These are phyloP conservation scores for Drosophila pruinosa DNA, from an alignment of 1,140 invertebrate genomes.

Conservation along the genomic window DNA sequence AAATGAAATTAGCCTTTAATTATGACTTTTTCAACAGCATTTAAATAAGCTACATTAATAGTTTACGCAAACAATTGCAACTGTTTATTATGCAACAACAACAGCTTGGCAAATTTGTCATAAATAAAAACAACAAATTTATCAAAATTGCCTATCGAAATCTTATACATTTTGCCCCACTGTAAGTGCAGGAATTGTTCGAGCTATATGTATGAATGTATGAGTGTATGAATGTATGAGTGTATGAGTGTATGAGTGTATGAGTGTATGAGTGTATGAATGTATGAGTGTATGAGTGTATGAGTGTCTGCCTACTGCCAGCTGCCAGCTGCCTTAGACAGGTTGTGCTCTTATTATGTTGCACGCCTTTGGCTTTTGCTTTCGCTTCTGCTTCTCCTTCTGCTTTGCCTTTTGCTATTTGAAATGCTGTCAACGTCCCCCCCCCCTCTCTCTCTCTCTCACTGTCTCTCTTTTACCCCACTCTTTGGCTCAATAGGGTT, in stretches of 20 bases:
- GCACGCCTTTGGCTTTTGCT: conserved; percentile 24
- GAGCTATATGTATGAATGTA: not conserved
- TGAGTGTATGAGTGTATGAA: not conserved
- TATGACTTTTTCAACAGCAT: no score
- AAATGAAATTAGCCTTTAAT: no score
- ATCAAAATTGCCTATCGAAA: no score
- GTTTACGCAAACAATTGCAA: no score
- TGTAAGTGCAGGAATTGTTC: conserved; percentile 2
- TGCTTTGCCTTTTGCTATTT: conserved; percentile 63
- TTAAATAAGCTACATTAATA: no score
- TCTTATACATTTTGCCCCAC: not conserved
- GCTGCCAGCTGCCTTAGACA: conserved; percentile 3
- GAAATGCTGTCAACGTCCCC: conserved; percentile 70
- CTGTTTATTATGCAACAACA: no score
- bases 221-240: not conserved
- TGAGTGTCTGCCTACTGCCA: not conserved
- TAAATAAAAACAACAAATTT: no score
- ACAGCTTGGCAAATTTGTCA: no score
- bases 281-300: not conserved
- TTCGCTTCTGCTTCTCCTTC: not conserved
- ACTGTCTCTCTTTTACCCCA: not conserved
- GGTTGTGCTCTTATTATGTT: conserved; percentile 29
- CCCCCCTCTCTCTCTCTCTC: not conserved
- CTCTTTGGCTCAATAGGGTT: not conserved
- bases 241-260: not conserved